phyloP scores from a whole-genome alignment of 2,113 vertebrate genomes.

The Rhinolophus sinicus region DNA sequence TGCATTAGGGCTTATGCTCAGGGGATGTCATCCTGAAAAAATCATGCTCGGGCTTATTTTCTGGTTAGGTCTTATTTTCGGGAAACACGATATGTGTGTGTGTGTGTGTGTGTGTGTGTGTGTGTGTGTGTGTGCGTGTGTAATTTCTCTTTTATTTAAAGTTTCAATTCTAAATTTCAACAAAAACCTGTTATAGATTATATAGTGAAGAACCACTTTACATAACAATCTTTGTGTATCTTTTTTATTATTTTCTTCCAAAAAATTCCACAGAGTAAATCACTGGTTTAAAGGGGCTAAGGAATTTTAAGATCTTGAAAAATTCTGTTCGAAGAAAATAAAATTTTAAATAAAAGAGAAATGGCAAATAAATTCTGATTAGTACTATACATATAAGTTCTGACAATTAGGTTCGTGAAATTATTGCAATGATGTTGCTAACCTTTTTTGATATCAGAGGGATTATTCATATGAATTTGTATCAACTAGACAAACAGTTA shows the following conservation, averaged over 20 bases:
- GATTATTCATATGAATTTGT: too few species aligned
- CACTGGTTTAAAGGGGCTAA: background rate
- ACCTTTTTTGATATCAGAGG: too few species aligned
- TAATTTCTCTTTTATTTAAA: background rate
- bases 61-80: too few species aligned
- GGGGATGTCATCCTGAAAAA: too few species aligned
- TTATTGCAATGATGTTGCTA: too few species aligned
- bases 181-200: background rate
- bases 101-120: too few species aligned
- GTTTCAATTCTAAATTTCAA: background rate
- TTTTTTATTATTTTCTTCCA: background rate
- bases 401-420: too few species aligned
- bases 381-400: background rate
- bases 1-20: too few species aligned
- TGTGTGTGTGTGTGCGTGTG: too few species aligned
- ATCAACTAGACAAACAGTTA: too few species aligned
- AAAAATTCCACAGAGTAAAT: background rate
- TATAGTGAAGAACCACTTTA: background rate
- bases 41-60: too few species aligned
- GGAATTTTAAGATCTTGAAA: background rate
- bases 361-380: background rate
- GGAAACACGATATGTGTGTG: too few species aligned
- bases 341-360: background rate
- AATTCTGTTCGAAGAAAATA: background rate
- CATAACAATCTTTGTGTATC: background rate